Base-by-base conservation (phyloP, 35 echinoderm and acorn worm species). In the Acanthaster planci region DNA sequence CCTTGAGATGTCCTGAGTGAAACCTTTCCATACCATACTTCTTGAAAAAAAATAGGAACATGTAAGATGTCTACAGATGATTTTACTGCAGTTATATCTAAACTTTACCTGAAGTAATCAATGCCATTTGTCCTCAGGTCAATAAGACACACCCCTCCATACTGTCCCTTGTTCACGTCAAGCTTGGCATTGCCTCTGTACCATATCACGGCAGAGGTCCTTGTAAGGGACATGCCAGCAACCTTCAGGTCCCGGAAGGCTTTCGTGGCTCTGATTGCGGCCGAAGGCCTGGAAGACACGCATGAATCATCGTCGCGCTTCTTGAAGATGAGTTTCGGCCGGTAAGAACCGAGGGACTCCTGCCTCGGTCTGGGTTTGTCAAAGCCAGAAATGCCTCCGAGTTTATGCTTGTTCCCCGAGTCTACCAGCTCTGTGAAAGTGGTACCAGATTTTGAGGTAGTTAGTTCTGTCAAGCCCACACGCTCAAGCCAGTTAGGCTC, bases 61-160 rank as follows among this genome's bases (percentile, higher is more conserved):
- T 47, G 4, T 6, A 47, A 47, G 4, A 12, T 4, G 4, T 47
- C 4, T 47, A 6, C 4, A 47, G 42, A 47, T 47, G 42, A 47
- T 47, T 47, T 47, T 47, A 14, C 14, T 47, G 42, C 42, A 4
- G 12, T 47, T 4, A 51, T 19, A 51, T 0, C 18, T 27, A 34
- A 36, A 36, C 35, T 22, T 82, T 52, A 87, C 91, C 86, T 93
- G 67, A 88, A 75, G 84, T 58, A 84, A 16, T 79, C 51, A 19
- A 82, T 51, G 50, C 68, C 51, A 38, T 79, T 87, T 37, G 47
- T 52, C 31, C 52, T 80, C 21, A 93, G 42, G 84, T 87, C 81
- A 0, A 87, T 17, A 30, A 77, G 55, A 67, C 85, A 88, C 8
- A 93, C 58, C 16, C 91, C 91, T 2, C 91, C 91, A 40, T 93